These are phyloP conservation scores for Diplolepis rosae DNA, from an alignment of 2,888 invertebrate genomes.

Conservation along the genomic window DNA sequence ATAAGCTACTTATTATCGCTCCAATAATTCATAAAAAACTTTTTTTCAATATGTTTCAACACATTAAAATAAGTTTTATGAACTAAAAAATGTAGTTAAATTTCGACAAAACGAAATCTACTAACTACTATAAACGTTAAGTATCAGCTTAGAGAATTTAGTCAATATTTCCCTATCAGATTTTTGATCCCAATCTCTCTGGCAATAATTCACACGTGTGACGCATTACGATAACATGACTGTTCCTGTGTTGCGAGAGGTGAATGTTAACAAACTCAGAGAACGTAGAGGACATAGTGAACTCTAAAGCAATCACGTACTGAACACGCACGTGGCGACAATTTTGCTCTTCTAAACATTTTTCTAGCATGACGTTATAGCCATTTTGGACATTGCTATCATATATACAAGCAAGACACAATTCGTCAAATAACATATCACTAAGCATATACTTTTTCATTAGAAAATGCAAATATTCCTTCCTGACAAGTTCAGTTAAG, in stretches of 20 bases:
- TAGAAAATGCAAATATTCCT: not conserved
- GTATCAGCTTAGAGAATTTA: not conserved
- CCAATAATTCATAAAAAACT: no score
- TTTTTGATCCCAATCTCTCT: constrained; percentile 12
- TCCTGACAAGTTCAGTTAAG: not conserved
- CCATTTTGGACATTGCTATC: not conserved
- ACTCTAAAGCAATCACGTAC: not conserved
- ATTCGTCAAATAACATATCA: not conserved
- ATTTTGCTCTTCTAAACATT: not conserved
- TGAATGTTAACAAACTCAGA: constrained; percentile 18
- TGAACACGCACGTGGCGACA: constrained; percentile 11
- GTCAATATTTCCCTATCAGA: not conserved
- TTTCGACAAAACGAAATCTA: no score
- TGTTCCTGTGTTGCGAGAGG: constrained; percentile 11
- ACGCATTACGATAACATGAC: constrained; percentile 19
- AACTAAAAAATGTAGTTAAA: no score
- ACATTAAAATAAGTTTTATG: no score
- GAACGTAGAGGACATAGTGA: constrained; percentile 13
- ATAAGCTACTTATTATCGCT: not conserved
- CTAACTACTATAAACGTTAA: no score
- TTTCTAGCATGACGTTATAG: not conserved
- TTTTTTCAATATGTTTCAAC: no score
- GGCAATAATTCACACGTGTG: constrained; percentile 25
- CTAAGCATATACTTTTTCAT: not conserved
- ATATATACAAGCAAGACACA: not conserved